Base-by-base conservation (phyloP, 1,140 invertebrate species). In the Papilio machaon region DNA sequence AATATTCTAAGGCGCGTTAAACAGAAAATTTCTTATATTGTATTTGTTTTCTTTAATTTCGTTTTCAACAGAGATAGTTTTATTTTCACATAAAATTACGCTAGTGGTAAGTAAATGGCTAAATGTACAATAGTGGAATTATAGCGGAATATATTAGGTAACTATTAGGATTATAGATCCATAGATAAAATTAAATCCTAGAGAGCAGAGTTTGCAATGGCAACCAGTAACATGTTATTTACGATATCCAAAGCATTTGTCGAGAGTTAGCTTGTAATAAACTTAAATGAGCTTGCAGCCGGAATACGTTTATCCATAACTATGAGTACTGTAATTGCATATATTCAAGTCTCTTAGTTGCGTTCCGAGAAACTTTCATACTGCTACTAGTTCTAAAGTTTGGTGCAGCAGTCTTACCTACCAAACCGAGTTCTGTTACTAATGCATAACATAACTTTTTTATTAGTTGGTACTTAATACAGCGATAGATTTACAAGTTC, bases 261-360 rank as follows among this genome's bases (percentile, higher is more conserved):
- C 2, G 60, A 64, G 60, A 64, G 60, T 64, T 64, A 30, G 23
- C 10, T 30, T 64, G 23, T 30, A 52, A 52, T 52, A 15, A 52
- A 64, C 19, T 64, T 10, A 64, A 64, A 30, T 30, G 13, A 64
- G 30, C 60, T 64, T 64, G 13, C 64, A 17, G 11, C 11, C 17
- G 64, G 13, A 70, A 70, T 70, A 30, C 64, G 15, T 70, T 35
- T 70, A 70, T 70, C 30, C 64, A 15, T 11, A 70, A 70, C 64
- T 15, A 70, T 70, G 64, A 70, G 64, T 70, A 30, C 64, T 70
- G 23, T 70, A 70, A 70, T 70, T 70, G 30, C 64, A 38, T 70
- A 70, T 70, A 70, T 70, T 70, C 64, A 17, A 70, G 30, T 35
- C 64, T 70, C 64, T 38, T 13, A 70, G 64, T 70, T 23, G 30